Percentiles rank a stretch among this genome's conserved stretches.
Evolutionary conservation across 2,113 vertebrate genomes (phyloP).

Genomic region (Tursiops truncatus): DNA sequence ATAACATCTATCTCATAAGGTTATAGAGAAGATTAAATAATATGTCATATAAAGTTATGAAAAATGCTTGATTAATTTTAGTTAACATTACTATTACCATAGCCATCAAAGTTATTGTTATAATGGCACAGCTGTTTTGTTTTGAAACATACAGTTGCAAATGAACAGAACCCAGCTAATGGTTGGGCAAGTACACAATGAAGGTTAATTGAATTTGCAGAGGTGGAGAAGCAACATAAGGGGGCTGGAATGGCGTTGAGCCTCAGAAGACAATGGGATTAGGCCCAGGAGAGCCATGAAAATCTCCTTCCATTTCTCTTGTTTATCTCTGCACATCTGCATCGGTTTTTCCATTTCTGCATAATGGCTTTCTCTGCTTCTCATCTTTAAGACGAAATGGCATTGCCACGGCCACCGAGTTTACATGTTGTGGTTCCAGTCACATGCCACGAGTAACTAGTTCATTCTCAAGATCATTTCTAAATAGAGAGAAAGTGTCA

Average conservation of each 20-base stretch:
- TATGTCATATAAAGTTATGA: not conserved
- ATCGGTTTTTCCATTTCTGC: not conserved
- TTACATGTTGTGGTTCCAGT: not conserved
- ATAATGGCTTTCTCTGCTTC: not conserved
- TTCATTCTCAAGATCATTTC: not conserved
- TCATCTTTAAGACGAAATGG: not conserved
- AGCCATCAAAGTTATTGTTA: not conserved
- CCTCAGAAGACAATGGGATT: not conserved
- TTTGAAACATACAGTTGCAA: not conserved
- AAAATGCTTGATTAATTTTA: not conserved
- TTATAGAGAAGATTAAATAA: constrained; percentile 6
- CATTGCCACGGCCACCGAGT: not conserved
- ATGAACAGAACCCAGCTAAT: not conserved
- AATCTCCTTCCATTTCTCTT: not conserved
- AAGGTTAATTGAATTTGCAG: not conserved
- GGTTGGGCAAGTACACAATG: not conserved
- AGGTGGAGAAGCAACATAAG: not conserved
- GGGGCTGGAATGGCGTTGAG: not conserved
- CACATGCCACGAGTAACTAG: not conserved
- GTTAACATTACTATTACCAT: not conserved
- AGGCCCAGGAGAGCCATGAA: not conserved
- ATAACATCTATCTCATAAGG: not conserved
- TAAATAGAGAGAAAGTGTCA: not conserved
- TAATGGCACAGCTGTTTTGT: not conserved
- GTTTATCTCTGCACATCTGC: not conserved